Percentiles rank a stretch among this genome's conserved stretches.
Evolutionary conservation across 2,113 vertebrate species (phyloP).

Genomic region (Prinia subflava): DNA sequence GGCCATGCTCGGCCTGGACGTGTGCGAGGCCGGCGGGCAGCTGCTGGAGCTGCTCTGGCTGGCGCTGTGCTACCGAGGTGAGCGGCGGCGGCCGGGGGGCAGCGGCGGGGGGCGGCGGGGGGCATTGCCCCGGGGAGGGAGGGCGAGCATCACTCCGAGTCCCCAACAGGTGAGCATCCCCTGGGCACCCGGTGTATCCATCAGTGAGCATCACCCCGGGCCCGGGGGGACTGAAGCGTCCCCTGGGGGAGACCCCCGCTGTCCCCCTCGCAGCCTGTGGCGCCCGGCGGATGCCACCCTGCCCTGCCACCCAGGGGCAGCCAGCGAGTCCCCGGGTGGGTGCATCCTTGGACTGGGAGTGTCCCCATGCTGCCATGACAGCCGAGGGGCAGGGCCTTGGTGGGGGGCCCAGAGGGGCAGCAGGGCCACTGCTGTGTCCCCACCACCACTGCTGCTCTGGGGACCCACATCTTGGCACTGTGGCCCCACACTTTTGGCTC

Average conservation of each 20-base stretch:
- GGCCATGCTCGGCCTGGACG: slow-evolving; percentile 85
- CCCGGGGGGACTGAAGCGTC: background rate
- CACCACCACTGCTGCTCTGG: background rate
- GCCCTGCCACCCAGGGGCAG: background rate
- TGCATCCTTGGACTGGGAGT: background rate
- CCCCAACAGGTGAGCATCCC: background rate
- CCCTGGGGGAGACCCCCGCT: background rate
- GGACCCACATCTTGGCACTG: too few relatives aligned
- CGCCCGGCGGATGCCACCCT: background rate
- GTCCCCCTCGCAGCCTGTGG: background rate
- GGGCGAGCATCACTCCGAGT: background rate
- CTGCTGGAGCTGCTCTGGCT: slow-evolving; percentile 85
- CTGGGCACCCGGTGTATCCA: background rate
- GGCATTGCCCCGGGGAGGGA: background rate
- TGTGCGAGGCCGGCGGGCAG: slow-evolving; percentile 81
- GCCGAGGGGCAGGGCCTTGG: background rate
- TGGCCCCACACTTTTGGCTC: background rate
- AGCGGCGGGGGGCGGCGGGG: background rate
- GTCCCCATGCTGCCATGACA: background rate
- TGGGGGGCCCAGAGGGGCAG: background rate
- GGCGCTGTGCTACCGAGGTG: slow-evolving; percentile 65
- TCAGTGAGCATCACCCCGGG: background rate
- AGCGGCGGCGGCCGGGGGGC: background rate
- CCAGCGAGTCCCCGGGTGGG: background rate
- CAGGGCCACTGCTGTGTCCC: background rate